Percentiles rank a stretch among this genome's conserved stretches.
Conservation (phyloP, 2,113 vertebrate genomes). For the Pedetes capensis region DNA sequence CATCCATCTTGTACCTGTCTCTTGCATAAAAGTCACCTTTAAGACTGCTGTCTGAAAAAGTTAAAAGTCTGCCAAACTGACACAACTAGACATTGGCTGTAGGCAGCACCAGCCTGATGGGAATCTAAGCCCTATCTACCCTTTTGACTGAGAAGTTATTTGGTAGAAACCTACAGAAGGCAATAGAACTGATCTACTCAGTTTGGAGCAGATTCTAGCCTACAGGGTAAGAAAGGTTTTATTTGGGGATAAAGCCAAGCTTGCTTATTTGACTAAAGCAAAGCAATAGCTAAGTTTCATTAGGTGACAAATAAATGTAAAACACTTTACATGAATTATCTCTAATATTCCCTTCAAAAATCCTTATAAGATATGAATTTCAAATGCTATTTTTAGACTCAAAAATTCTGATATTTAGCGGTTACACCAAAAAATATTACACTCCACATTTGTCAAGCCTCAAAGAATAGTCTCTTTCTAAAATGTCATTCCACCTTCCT, state of each 20-base stretch:
- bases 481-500: not conserved
- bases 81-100: not conserved
- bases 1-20: not conserved
- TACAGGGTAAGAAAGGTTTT: not conserved
- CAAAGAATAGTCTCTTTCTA: not conserved
- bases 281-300: not conserved
- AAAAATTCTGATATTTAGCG: not conserved
- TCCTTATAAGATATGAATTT: not conserved
- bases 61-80: not conserved
- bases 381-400: not conserved
- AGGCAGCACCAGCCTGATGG: not conserved
- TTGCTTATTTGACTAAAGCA: not conserved
- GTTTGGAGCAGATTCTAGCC: not conserved
- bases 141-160: not conserved
- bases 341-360: not conserved
- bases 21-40: constrained; percentile 32
- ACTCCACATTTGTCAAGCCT: not conserved
- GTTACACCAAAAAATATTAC: not conserved
- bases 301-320: not conserved
- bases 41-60: not conserved
- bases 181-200: not conserved
- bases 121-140: not conserved
- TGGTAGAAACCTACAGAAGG: not conserved
- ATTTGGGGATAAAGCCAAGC: not conserved
- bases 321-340: not conserved